Evolutionary conservation across 2,113 vertebrate genomes (phyloP).

Genomic region (Notiomystis cincta): DNA sequence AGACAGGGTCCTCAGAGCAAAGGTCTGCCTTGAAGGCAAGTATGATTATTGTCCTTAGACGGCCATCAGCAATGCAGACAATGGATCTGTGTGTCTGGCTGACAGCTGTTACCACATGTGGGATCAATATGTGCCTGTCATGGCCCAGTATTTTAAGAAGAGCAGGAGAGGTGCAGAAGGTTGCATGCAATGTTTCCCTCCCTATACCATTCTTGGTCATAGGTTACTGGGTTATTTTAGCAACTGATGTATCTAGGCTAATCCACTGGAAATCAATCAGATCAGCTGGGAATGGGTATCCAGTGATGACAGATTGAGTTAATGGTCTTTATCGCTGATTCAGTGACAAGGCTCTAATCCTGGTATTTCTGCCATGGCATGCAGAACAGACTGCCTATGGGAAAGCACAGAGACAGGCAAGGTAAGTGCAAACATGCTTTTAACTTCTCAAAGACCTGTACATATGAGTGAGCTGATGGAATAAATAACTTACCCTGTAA

Average conservation of each 20-base stretch:
- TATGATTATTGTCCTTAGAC: background rate
- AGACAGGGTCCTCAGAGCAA: background rate
- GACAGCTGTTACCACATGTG: background rate
- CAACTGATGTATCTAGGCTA: background rate
- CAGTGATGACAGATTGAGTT: conserved; percentile 17
- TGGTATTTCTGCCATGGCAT: background rate
- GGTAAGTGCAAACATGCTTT: background rate
- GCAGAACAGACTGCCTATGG: background rate
- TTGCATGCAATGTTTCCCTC: background rate
- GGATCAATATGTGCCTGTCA: background rate
- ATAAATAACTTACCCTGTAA: background rate
- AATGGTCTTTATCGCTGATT: background rate
- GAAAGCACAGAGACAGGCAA: background rate
- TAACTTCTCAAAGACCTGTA: background rate
- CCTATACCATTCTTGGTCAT: background rate
- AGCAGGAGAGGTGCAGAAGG: background rate
- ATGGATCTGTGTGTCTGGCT: background rate
- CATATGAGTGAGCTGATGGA: background rate
- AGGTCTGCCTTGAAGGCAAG: background rate
- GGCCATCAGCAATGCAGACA: background rate
- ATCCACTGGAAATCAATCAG: conserved; percentile 27
- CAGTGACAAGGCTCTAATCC: background rate
- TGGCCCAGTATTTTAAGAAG: background rate
- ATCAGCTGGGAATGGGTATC: conserved; percentile 8
- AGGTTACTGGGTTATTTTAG: background rate